phyloP scores from a whole-genome alignment of 2,797 vertebrate genomes.

The Epinephelus malabaricus region DNA sequence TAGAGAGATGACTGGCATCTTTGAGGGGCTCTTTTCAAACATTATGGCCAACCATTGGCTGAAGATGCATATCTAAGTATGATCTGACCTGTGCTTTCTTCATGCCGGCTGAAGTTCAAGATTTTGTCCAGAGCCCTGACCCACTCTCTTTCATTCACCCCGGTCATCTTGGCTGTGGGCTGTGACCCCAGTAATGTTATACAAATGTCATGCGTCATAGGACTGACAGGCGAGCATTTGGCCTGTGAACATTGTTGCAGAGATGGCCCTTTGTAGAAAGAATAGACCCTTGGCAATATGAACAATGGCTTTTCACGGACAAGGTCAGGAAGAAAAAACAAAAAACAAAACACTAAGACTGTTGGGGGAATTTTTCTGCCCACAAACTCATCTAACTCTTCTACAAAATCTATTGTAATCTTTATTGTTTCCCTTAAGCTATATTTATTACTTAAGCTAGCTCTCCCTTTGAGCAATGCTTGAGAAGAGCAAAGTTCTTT shows the following conservation, averaged over 20 bases:
- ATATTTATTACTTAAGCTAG: constrained; percentile 16
- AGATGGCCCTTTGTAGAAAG: constrained; percentile 60
- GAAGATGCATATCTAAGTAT: constrained; percentile 74
- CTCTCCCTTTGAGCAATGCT: not conserved
- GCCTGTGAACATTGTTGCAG: constrained; percentile 47
- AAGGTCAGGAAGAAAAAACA: constrained; percentile 45
- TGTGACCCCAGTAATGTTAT: constrained; percentile 76
- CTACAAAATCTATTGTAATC: constrained; percentile 7
- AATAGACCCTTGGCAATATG: constrained; percentile 49
- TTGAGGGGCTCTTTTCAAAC: constrained; percentile 58
- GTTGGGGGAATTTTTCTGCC: constrained; percentile 22
- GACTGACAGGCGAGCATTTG: constrained; percentile 61
- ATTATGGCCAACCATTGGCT: constrained; percentile 49
- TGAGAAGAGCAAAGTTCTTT: constrained; percentile 29
- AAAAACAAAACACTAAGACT: constrained; percentile 16
- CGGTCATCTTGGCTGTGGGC: constrained; percentile 60
- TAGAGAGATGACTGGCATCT: constrained; percentile 35
- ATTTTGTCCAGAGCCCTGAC: constrained; percentile 64
- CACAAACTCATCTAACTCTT: constrained; percentile 8
- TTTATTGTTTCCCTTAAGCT: constrained; percentile 1
- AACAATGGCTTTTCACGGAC: constrained; percentile 64
- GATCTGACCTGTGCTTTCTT: constrained; percentile 72
- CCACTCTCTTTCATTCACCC: constrained; percentile 61
- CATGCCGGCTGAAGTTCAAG: constrained; percentile 73
- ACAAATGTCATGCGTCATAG: constrained; percentile 76